Evolutionary conservation across 2,113 vertebrate species (phyloP).

Genomic region (Opisthocomus hoazin): DNA sequence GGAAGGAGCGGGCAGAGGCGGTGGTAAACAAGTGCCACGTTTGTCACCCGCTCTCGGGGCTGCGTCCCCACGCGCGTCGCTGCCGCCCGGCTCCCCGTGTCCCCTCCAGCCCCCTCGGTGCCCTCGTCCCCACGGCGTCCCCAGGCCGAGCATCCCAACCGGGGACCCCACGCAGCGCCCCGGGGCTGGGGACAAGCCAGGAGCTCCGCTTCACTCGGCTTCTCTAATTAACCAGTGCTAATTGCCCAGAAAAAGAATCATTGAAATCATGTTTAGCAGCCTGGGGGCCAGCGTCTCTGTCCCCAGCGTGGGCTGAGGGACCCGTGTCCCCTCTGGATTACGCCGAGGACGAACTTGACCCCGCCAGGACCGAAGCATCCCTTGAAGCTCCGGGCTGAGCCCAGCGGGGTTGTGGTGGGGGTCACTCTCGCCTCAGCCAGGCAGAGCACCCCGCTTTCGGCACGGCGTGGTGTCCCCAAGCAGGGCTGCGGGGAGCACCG

Average conservation of each 20-base stretch:
- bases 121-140: neutral
- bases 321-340: neutral
- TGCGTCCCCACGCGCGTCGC: accelerated
- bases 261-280: neutral
- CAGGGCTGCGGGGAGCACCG: neutral
- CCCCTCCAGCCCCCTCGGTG: neutral
- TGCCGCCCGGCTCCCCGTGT: neutral
- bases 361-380: neutral
- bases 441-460: neutral
- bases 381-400: neutral
- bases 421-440: neutral
- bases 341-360: neutral
- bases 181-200: neutral
- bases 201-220: neutral
- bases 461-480: accelerated
- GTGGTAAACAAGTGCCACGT: neutral
- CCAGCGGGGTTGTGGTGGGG: neutral
- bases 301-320: neutral
- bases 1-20: neutral
- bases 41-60: neutral
- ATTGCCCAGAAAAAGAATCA: constrained; percentile 14
- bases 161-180: neutral
- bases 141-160: neutral
- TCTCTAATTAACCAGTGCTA: constrained; percentile 21
- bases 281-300: neutral